phyloP scores from a whole-genome alignment of 2,888 invertebrate species.

The Terebella lapidaria region DNA sequence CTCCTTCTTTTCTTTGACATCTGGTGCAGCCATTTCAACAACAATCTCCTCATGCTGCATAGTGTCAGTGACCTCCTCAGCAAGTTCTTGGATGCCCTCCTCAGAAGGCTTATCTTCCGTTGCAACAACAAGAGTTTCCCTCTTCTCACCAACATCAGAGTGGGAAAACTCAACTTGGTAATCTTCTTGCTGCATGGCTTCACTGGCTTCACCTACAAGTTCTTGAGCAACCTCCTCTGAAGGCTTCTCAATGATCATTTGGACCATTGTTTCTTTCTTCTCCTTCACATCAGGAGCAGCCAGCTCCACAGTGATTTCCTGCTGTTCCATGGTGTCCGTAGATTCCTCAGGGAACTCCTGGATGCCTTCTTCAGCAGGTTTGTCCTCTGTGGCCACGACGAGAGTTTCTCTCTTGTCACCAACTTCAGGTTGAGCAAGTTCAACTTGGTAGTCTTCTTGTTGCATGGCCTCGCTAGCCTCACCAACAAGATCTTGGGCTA shows the following conservation, averaged over 20 bases:
- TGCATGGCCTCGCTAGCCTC: conserved; percentile 32
- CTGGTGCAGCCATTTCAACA: neutral
- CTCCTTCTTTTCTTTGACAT: neutral
- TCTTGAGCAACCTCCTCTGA: conserved; percentile 10
- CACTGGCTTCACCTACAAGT: conserved; percentile 2
- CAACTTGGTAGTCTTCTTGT: conserved; percentile 14
- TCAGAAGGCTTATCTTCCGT: conserved; percentile 5
- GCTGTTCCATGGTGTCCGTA: conserved; percentile 12
- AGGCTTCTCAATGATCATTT: conserved; percentile 7
- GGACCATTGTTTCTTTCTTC: neutral
- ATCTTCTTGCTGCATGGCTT: conserved; percentile 8
- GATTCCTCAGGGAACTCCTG: neutral
- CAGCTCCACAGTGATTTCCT: conserved; percentile 18
- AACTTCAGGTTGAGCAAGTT: conserved; percentile 9
- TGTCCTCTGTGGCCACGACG: conserved; percentile 4
- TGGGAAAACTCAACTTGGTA: conserved; percentile 11
- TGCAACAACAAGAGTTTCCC: conserved; percentile 5
- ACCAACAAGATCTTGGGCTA: conserved; percentile 8
- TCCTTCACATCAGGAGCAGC: conserved; percentile 5
- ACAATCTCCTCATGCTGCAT: neutral
- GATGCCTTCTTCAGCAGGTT: conserved; percentile 5
- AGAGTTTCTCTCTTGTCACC: conserved; percentile 2
- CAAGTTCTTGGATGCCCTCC: neutral
- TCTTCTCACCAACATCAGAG: neutral
- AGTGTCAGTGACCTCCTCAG: neutral